Conservation (phyloP, 23 tunicate species). For the Halocynthia aurantium region DNA sequence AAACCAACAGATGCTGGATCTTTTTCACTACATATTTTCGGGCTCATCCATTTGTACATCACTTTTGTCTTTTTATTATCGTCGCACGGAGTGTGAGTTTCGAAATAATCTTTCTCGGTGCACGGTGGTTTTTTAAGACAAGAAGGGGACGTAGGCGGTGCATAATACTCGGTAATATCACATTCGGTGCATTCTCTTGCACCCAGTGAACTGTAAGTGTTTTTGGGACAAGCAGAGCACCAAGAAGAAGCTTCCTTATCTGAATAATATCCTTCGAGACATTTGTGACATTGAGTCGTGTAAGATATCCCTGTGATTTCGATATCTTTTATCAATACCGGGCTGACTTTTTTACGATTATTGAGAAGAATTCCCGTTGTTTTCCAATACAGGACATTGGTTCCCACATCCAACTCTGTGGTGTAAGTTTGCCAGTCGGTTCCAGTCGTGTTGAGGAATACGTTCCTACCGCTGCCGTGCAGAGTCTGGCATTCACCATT, state of each 20-base stretch:
- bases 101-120: conserved; percentile 60
- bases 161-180: conserved; percentile 32
- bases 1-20: conserved; percentile 32
- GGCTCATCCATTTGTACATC: conserved; percentile 63
- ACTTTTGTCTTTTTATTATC: conserved; percentile 38
- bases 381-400: conserved; percentile 68
- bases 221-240: conserved; percentile 51
- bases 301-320: conserved; percentile 80
- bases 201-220: conserved; percentile 42
- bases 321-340: conserved; percentile 61
- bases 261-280: conserved; percentile 50
- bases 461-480: conserved; percentile 12
- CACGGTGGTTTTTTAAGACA: conserved; percentile 66
- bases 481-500: conserved; percentile 58
- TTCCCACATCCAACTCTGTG: conserved; percentile 40
- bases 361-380: conserved; percentile 68
- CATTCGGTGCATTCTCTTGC: conserved; percentile 48
- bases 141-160: conserved; percentile 32
- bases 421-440: conserved; percentile 46
- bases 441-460: conserved; percentile 66
- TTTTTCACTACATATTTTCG: conserved; percentile 54
- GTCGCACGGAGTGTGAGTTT: conserved; percentile 52
- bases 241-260: conserved; percentile 28
- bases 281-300: conserved; percentile 56
- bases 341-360: conserved; percentile 27